A percentile compares a stretch with the other conserved stretches of the same genome.
phyloP scores from a whole-genome alignment of 2,888 invertebrate species.

The Orthosia cruda region DNA sequence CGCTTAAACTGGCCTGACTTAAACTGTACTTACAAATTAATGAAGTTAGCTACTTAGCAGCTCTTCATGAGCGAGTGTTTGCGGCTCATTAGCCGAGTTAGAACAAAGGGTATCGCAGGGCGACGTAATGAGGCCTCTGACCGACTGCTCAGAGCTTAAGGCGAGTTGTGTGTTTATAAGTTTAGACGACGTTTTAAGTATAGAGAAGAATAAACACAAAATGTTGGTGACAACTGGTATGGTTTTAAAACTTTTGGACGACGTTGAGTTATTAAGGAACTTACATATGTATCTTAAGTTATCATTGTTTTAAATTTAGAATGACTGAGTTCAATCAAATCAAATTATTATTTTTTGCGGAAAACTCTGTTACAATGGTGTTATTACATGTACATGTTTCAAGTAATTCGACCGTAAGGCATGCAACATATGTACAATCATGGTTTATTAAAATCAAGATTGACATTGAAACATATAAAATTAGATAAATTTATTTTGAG shows the following conservation, averaged over 20 bases:
- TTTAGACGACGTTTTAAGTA: neutral
- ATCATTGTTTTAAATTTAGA: neutral
- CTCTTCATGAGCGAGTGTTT: slow-evolving; percentile 16
- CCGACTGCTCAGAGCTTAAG: slow-evolving; percentile 14
- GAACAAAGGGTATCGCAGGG: slow-evolving; percentile 37
- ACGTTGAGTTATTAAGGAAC: neutral
- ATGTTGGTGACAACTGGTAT: neutral
- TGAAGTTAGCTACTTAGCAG: slow-evolving; percentile 17
- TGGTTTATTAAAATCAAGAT: no score
- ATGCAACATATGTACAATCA: no score
- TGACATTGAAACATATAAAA: no score
- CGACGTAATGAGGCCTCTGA: slow-evolving; percentile 21
- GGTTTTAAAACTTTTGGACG: neutral
- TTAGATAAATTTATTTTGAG: no score
- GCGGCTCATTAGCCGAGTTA: slow-evolving; percentile 53
- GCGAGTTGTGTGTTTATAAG: slow-evolving; percentile 12
- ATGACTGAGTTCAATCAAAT: neutral
- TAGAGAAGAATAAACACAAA: slow-evolving; percentile 7
- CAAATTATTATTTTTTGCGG: no score
- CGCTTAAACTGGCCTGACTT: neutral
- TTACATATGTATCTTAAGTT: neutral
- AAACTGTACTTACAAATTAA: slow-evolving; percentile 12
- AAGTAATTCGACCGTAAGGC: no score
- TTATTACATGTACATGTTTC: no score
- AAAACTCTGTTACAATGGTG: no score